Evolutionary conservation across 2,888 invertebrate genomes (phyloP), one percentile per base, ranked within the genome.

Genomic region (Strigamia maritima): DNA sequence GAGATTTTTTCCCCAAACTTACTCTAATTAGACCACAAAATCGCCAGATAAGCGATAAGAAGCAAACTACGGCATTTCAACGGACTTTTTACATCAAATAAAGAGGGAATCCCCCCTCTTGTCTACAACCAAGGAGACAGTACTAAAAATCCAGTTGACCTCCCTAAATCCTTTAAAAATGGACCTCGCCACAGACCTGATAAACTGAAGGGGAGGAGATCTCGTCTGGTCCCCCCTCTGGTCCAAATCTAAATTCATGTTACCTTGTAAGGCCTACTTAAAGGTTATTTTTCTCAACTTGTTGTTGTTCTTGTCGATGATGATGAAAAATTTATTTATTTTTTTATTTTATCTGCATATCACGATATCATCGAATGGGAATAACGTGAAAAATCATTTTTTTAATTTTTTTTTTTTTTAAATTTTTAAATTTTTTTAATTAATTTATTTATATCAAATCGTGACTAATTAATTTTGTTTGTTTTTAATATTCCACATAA

Each of bases 151-250:
- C 60, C 24, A 65, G 60, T 65, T 65, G 60, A 65, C 60, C 60
- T 65, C 60, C 60, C 60, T 65, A 65, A 65, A 65, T n/a, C 60
- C 60, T 65, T 65, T 65, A n/a, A 65, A 65, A 65, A 19, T 65
- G 60, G 60, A 65, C 60, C 60, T 65, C 60, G 19, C 60, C 60
- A 65, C 60, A 65, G 60, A 65, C 60, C 60, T 65, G 60, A 65
- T 65, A 65, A 65, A 65, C 60, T 22, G 10, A 65, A 65, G 60
- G 60, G 60, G 60, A 65, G 60, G 60, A 24, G 60, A 65, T 65
- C 60, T 22, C 24, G 60, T 65, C 60, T 65, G 19, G 60, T 22
- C 24, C 60, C 60, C 60, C 22, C 60, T 65, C 22, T 65, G 60
- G 60, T 22, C 60, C 60, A 65, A 65, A 65, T 65, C 24, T 65